phyloP scores from a whole-genome alignment of 2,113 vertebrate species.

The Scolopax mira region DNA sequence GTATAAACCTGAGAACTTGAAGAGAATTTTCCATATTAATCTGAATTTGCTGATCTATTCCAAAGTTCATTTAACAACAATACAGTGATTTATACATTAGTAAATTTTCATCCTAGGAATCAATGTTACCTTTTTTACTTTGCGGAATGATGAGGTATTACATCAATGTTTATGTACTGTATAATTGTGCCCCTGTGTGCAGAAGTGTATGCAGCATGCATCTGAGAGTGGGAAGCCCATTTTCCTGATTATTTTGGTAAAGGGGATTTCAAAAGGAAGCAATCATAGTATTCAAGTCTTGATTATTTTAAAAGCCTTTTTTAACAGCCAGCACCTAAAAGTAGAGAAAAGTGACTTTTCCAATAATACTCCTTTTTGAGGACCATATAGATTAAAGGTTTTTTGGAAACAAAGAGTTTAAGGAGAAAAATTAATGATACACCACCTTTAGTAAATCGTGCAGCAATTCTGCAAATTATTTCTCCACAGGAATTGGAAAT shows the following conservation, averaged over 20 bases:
- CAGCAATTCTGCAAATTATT: not conserved
- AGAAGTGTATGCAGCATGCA: not conserved
- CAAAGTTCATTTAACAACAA: not conserved
- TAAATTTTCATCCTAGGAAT: not conserved
- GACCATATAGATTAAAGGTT: not conserved
- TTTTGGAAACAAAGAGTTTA: not conserved
- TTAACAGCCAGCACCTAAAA: not conserved
- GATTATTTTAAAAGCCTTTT: not conserved
- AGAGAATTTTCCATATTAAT: not conserved
- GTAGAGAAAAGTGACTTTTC: not conserved
- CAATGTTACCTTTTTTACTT: not conserved
- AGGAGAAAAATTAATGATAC: not conserved
- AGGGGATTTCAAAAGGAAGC: not conserved
- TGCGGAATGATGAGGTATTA: not conserved
- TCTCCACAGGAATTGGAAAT: not conserved
- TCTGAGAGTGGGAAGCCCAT: not conserved
- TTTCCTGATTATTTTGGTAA: not conserved
- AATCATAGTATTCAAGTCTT: not conserved
- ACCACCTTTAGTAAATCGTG: not conserved
- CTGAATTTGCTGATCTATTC: not conserved
- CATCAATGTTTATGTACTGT: not conserved
- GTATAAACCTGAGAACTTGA: not conserved
- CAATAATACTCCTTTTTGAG: not conserved
- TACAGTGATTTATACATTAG: not conserved
- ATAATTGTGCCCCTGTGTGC: not conserved